phyloP scores from a whole-genome alignment of 2,888 invertebrate genomes.

The Dorcus hopei region DNA sequence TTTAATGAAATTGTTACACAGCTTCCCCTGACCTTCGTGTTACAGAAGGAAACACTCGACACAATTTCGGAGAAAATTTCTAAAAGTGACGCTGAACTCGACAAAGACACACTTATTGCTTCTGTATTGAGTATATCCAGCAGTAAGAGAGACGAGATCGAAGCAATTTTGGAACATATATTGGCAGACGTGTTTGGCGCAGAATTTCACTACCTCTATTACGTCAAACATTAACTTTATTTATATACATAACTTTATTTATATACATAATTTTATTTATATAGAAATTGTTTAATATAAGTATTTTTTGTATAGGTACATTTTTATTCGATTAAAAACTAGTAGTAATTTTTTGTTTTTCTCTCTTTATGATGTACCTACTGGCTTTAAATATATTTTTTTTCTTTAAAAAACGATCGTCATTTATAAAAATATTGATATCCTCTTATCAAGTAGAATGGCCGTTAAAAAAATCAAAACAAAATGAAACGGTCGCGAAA shows the following conservation, averaged over 20 bases:
- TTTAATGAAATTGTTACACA: slow-evolving; percentile 34
- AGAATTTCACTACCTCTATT: slow-evolving; percentile 41
- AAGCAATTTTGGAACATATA: slow-evolving; percentile 33
- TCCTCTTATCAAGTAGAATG: no score
- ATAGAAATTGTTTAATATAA: neutral
- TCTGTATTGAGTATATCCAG: slow-evolving; percentile 9
- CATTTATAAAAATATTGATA: no score
- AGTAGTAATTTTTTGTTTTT: no score
- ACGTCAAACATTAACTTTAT: slow-evolving; percentile 26
- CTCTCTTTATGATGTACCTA: no score
- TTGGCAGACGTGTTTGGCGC: slow-evolving; percentile 38
- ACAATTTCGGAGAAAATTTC: slow-evolving; percentile 21
- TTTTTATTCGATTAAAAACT: no score
- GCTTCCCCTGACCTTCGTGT: slow-evolving; percentile 23
- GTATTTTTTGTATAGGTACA: no score
- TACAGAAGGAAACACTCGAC: slow-evolving; percentile 23
- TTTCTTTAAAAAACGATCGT: no score
- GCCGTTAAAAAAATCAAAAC: no score
- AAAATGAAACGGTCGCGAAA: no score
- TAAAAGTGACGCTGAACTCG: slow-evolving; percentile 18
- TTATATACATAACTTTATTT: neutral
- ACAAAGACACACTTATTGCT: slow-evolving; percentile 26
- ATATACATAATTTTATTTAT: neutral
- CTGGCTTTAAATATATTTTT: no score
- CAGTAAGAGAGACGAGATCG: slow-evolving; percentile 27